phyloP scores from a whole-genome alignment of 2,888 invertebrate species.

The Heteromurus nitidus region DNA sequence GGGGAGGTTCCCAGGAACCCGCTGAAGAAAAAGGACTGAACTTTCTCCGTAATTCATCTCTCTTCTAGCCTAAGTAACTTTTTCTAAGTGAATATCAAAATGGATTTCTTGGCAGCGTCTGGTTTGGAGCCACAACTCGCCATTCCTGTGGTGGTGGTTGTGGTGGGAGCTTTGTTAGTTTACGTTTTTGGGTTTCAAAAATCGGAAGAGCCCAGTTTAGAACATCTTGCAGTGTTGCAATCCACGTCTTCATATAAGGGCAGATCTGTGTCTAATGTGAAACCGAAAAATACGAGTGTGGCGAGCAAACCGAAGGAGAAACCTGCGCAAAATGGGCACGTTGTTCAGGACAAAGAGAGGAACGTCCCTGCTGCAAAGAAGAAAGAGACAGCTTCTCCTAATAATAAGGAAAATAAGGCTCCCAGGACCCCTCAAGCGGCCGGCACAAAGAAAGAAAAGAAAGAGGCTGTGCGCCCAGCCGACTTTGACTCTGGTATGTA shows the following conservation, averaged over 20 bases:
- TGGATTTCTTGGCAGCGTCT: constrained; percentile 74
- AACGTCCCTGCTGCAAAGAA: constrained; percentile 42
- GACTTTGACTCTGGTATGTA: constrained; percentile 69
- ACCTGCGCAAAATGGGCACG: constrained; percentile 74
- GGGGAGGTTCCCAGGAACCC: background rate
- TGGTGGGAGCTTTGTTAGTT: constrained; percentile 84
- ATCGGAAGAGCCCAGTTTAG: constrained; percentile 87
- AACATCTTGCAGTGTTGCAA: constrained; percentile 78
- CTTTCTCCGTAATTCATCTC: too few relatives aligned
- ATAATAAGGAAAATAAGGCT: constrained; percentile 72
- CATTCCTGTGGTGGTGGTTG: constrained; percentile 80
- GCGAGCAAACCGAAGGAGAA: constrained; percentile 48
- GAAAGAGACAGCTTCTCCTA: constrained; percentile 62
- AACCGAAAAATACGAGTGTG: constrained; percentile 46
- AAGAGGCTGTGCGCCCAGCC: constrained; percentile 75
- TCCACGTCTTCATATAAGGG: constrained; percentile 61
- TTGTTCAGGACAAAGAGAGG: constrained; percentile 70
- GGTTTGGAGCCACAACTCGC: constrained; percentile 78
- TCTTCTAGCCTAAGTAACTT: background rate
- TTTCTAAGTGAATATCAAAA: constrained; percentile 50
- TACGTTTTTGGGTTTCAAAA: constrained; percentile 88
- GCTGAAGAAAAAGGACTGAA: too few relatives aligned
- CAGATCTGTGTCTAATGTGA: constrained; percentile 48
- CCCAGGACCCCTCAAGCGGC: constrained; percentile 69
- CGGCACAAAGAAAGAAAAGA: constrained; percentile 74